Base-by-base conservation (phyloP, 2,113 vertebrate genomes). In the Peromyscus californicus region DNA sequence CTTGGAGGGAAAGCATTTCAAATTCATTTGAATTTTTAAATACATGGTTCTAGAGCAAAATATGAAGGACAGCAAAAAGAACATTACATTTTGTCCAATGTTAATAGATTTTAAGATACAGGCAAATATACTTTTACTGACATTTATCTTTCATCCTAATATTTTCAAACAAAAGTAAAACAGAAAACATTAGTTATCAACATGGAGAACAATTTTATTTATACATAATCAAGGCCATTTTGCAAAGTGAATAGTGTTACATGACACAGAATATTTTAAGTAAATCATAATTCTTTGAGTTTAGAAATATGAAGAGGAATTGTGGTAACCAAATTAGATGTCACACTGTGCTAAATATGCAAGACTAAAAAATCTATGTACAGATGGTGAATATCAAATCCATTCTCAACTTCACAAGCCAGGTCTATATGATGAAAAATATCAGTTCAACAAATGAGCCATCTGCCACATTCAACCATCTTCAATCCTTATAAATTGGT, bases 351-450 rank as follows among this genome's bases (percentile, higher is more conserved):
- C 82, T 96, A 89, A 94, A 97, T 97, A 97, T 97, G 93, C 89
- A 96, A 97, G 74, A 96, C 63, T 70, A 70, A 74, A 93, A 85
- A 93, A 91, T 90, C 72, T 95, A 76, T 89, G 94, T 96, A 90
- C 97, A 98, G 96, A 97, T 97, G 96, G 97, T 90, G 83, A 94
- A 96, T 97, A 97, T 97, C 93, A 97, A 95, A 97, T 95, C 91
- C 95, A 91, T 96, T 98, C 74, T 96, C 93, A 94, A 96, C 89
- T 98, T 98, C 91, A 89, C 87, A 94, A 96, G 80, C 86, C 72
- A 91, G 90, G 86, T 93, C 93, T 97, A 90, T 89, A 93, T 79
- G 96, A 98, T 97, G 86, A 96, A 97, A 98, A 96, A 94, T 96
- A 97, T 89, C 94, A 54, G 39, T 88, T 97, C 78, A 97, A 97